Conservation (phyloP, 2,888 invertebrate species). For the Chaitophorus viminalis region DNA sequence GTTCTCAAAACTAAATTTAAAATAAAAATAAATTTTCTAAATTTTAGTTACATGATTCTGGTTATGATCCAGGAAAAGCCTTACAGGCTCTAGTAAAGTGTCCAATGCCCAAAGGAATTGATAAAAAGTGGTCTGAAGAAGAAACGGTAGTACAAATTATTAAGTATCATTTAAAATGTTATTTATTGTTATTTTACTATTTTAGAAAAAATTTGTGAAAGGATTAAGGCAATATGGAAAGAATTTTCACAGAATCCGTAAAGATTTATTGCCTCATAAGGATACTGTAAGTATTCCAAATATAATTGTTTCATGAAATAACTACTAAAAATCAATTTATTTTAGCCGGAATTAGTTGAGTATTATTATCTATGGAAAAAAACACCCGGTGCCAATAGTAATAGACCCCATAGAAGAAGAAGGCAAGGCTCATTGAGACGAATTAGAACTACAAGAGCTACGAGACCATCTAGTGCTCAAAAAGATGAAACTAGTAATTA, state of each 20-base stretch:
- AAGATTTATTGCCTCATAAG: conserved; percentile 95
- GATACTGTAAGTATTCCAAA: conserved; percentile 79
- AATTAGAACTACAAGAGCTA: conserved; percentile 87
- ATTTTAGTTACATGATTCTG: conserved; percentile 87
- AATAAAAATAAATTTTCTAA: too few species aligned
- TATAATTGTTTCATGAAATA: conserved; percentile 21
- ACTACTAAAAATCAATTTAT: conserved; percentile 56
- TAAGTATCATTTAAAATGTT: neutral
- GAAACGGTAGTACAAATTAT: conserved; percentile 75
- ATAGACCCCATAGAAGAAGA: conserved; percentile 90
- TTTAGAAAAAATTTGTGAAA: conserved; percentile 93
- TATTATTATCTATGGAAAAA: conserved; percentile 99
- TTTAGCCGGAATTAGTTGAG: conserved; percentile 91
- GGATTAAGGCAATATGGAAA: conserved; percentile 98
- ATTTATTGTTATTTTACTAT: conserved; percentile 37
- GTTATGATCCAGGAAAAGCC: conserved; percentile 96
- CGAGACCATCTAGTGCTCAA: conserved; percentile 77
- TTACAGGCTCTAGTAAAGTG: conserved; percentile 96
- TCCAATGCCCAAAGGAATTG: conserved; percentile 95
- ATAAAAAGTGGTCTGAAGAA: conserved; percentile 98
- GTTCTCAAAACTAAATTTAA: too few species aligned
- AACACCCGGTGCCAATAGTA: conserved; percentile 96
- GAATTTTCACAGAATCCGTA: conserved; percentile 97
- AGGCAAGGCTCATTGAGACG: conserved; percentile 87
- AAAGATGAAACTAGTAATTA: conserved; percentile 73